phyloP scores from a whole-genome alignment of 2,113 vertebrate genomes.

The Origma solitaria region DNA sequence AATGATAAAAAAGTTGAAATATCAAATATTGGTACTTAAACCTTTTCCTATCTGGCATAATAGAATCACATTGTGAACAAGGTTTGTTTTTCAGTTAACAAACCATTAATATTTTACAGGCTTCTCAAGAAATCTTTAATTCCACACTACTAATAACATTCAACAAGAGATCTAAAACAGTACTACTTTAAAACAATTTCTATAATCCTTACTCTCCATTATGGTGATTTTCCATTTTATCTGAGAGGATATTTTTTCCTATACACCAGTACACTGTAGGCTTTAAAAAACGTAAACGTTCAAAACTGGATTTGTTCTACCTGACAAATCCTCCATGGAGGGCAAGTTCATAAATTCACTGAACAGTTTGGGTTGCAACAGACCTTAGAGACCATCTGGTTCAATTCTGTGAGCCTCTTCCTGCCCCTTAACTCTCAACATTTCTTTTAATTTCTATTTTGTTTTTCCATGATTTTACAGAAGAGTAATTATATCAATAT shows the following conservation, averaged over 20 bases:
- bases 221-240: neutral
- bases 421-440: neutral
- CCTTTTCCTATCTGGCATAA: neutral
- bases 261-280: neutral
- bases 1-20: neutral
- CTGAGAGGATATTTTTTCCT: neutral
- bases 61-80: neutral
- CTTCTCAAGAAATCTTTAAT: neutral
- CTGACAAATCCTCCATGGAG: neutral
- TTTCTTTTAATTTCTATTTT: accelerated
- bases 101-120: neutral
- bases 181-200: neutral
- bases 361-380: neutral
- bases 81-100: neutral
- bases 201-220: neutral
- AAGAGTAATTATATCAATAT: neutral
- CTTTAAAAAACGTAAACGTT: neutral
- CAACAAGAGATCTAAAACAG: neutral
- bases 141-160: neutral
- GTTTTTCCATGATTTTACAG: neutral
- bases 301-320: neutral
- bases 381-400: neutral
- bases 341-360: neutral
- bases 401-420: neutral
- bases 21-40: neutral